Base-by-base conservation (phyloP, 2,797 vertebrate species). In the Triplophysa yarkandensis region DNA sequence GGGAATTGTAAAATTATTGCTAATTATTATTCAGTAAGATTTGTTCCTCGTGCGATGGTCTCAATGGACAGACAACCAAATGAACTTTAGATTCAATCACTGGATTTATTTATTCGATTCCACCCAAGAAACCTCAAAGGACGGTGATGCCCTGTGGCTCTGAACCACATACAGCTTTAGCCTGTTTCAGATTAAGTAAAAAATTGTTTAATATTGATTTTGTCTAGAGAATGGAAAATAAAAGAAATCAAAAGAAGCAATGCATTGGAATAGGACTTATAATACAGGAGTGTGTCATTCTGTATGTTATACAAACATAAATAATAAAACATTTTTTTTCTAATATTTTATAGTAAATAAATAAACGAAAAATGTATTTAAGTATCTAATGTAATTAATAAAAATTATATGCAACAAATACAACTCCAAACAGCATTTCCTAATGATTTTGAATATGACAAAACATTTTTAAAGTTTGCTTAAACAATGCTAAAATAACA, bases 11-110 rank as follows among this genome's bases (percentile, higher is more conserved):
- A 89, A 90, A 89, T 91, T 91, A 90, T 91, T 89, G 89, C 90
- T 89, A 92, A 92, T 92, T 91, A 91, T 92, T 90, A 90, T 90
- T 90, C 87, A 86, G 89, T 92, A 92, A 90, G 89, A 90, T 87
- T 85, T 88, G 78, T 85, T 77, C 27, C 86, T 91, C 90, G 87
- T 88, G 86, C 82, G 89, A 86, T 81, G 86, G 87, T 84, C 86
- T 89, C 84, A 73, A 71, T 81, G 85, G 82, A 87, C 81, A 74
- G 83, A 85, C 85, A 86, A 83, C 88, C 82, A 89, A 91, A 90
- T 85, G 87, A 87, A 91, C 92, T 75, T 88, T 67, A 83, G 90
- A 90, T 92, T 90, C 84, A 90, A 89, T 90, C 90, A 89, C 86
- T 86, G 81, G 83, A 88, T 90, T 86, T 87, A 84, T 89, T 89